Evolutionary conservation across 2,113 vertebrate genomes (phyloP), one percentile per base, ranked within the genome.

Genomic region (Emydocephalus ijimae): DNA sequence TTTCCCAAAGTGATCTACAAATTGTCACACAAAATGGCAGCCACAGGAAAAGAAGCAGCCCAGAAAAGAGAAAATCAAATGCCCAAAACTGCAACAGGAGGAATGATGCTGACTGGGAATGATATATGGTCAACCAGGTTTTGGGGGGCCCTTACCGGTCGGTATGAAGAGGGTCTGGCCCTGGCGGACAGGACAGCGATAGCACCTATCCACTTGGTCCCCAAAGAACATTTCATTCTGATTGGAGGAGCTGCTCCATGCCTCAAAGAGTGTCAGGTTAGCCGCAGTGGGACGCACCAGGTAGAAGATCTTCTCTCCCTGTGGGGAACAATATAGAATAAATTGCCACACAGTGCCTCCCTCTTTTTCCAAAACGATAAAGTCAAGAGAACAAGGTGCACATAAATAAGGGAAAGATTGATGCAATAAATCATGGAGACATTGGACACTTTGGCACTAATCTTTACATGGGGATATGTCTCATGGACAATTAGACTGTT

Each of bases 271-370:
- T 43, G 98, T 98, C 96, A 99, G 94, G 93, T 99, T 99, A 92
- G 98, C 98, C 91, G 97, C 93, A 24, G 98, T 99, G 57, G 99
- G 99, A 26, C 98, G 98, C 86, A 99, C 98, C 89, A 99, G 96
- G 95, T 99, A 99, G 96, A 99, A 99, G 56, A 99, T 98, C 96
- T 99, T 99, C 96, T 99, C 99, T 26, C 99, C 99, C 99, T 99
- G 93, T 34, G 91, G 93, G 81, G 93, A 92, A 92, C 0, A 93
- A 81, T 43, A 43, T 34, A 43, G 34, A 81, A 43, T 43, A 81
- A 81, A 43, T 39, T 88, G 29, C 29, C 48, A 52, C 12, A 29
- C 24, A 54, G n/a, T 21, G 20, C 86, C 87, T 88, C n/a, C 45
- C 45, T 87, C 52, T 21, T 26, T 26, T 74, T 24, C 61, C 89